phyloP scores from a whole-genome alignment of 1,140 invertebrate genomes.

The Leptinotarsa texana region DNA sequence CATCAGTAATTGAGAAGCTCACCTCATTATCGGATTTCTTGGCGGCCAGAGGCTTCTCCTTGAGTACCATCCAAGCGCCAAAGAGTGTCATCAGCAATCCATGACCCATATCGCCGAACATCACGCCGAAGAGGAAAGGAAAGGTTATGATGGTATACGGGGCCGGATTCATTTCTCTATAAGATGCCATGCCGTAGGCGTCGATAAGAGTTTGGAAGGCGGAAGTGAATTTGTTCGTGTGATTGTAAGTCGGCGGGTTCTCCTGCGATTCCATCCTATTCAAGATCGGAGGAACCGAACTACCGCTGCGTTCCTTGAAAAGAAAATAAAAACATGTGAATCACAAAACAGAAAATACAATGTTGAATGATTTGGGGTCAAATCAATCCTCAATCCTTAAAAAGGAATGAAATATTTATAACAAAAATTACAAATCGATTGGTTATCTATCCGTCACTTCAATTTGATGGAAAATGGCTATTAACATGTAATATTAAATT shows the following conservation, averaged over 20 bases:
- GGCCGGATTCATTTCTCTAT: slow-evolving; percentile 97
- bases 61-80: slow-evolving; percentile 83
- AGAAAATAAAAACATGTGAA: neutral
- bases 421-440: no score
- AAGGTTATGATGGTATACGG: slow-evolving; percentile 94
- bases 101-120: slow-evolving; percentile 93
- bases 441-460: no score
- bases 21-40: slow-evolving; percentile 80
- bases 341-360: no score
- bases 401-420: no score
- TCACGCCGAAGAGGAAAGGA: slow-evolving; percentile 91
- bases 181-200: slow-evolving; percentile 95
- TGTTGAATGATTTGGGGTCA: no score
- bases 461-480: no score
- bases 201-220: slow-evolving; percentile 97
- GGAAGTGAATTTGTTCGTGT: slow-evolving; percentile 96
- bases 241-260: slow-evolving; percentile 95
- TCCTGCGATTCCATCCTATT: slow-evolving; percentile 94
- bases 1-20: slow-evolving; percentile 14
- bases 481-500: no score
- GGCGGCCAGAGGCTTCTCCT: slow-evolving; percentile 80
- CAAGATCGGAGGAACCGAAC: slow-evolving; percentile 93
- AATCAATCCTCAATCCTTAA: no score
- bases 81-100: slow-evolving; percentile 85
- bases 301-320: slow-evolving; percentile 74